Evolutionary conservation across 1,140 invertebrate genomes (phyloP).

Genomic region (Macrobrachium rosenbergii): DNA sequence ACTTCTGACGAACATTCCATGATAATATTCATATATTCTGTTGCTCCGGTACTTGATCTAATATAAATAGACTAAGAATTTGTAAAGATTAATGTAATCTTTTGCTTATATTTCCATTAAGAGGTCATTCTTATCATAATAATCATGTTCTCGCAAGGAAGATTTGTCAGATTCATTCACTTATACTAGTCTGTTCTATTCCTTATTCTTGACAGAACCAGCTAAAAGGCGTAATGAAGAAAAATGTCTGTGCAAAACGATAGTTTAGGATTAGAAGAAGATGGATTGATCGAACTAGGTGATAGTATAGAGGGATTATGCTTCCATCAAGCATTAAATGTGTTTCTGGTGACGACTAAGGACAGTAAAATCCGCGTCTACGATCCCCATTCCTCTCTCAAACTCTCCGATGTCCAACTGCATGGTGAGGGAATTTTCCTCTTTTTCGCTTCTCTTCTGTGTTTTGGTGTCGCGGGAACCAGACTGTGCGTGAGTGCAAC

Average conservation of each 20-base stretch:
- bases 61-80: too few relatives aligned
- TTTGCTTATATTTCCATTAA: too few relatives aligned
- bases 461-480: too few relatives aligned
- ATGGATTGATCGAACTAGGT: constrained; percentile 48
- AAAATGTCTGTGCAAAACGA: constrained; percentile 55
- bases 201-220: constrained; percentile 46
- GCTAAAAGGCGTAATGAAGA: constrained; percentile 19
- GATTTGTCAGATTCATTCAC: neutral
- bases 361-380: constrained; percentile 39
- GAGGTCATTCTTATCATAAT: too few relatives aligned
- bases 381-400: constrained; percentile 59
- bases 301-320: constrained; percentile 54
- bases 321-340: constrained; percentile 58
- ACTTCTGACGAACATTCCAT: neutral
- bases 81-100: too few relatives aligned
- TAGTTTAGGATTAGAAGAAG: constrained; percentile 43
- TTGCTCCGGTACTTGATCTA: too few relatives aligned
- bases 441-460: too few relatives aligned
- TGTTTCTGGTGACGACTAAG: constrained; percentile 51
- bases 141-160: too few relatives aligned
- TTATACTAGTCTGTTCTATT: neutral
- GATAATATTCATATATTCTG: too few relatives aligned
- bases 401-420: constrained; percentile 55
- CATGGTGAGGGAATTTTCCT: constrained; percentile 35
- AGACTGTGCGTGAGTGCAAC: neutral